Base-by-base conservation (phyloP, 2,888 invertebrate genomes). In the Scrobipalpa costella region DNA sequence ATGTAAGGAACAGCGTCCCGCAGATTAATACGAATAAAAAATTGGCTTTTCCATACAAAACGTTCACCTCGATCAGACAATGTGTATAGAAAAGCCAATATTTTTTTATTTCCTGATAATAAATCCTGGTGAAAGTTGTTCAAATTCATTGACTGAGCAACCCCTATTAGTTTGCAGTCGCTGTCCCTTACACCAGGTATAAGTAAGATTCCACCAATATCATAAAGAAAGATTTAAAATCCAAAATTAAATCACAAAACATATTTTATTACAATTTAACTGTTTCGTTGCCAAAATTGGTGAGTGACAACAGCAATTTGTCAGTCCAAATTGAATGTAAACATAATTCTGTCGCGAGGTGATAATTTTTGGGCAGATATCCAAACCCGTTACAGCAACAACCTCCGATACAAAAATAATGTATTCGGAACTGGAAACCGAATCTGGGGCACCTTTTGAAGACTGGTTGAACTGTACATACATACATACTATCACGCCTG, bases 281-380 rank as follows among this genome's bases (percentile, higher is more conserved):
- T 49, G 49, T 49, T 0, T 19, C 19, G 15, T n/a, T n/a, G 9
- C 1, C 15, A 49, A 49, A 19, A 19, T 49, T 19, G 19, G 55
- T 55, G 3, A 27, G 21, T 55, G 55, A 55, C 57, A 57, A 15
- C 21, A 1, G 36, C 7, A 57, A 15, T 38, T 38, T 57, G 8
- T 36, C 7, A 38, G 21, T 8, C 27, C 38, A 21, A 55, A 19
- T 55, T 27, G 19, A 33, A 57, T 36, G 33, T 33, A 5, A 55
- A 55, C 55, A 52, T 27, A n/a, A 55, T 15, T 52, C n/a, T 55
- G 55, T 55, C 55, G 21, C 55, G 27, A 55, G 34, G 55, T 55
- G 55, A 55, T 55, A 55, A 55, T 55, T 55, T 55, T 7, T 1
- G 13, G n/a, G 15, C 55, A 33, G 55, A 55, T 27, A 33, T 55